Evolutionary conservation across 1,140 invertebrate genomes (phyloP).

Genomic region (Lepidurus apus): DNA sequence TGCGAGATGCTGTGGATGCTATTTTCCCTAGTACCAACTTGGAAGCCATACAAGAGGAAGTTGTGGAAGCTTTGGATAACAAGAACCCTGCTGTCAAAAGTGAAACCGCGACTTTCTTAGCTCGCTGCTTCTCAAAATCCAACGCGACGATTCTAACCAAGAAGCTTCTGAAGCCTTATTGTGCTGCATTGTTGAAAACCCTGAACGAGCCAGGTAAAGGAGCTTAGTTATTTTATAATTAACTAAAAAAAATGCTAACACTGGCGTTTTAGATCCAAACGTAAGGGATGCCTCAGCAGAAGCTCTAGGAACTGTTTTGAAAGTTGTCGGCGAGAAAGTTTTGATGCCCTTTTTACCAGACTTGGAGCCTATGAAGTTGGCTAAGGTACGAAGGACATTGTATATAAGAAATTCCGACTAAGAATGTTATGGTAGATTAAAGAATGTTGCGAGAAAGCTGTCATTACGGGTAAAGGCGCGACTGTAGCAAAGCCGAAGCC

Average conservation of each 20-base stretch:
- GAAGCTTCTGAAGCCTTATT: conserved; percentile 82
- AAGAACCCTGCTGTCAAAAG: conserved; percentile 93
- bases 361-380: conserved; percentile 84
- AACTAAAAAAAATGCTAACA: background rate
- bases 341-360: conserved; percentile 79
- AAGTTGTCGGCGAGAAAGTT: conserved; percentile 86
- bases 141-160: conserved; percentile 79
- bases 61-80: conserved; percentile 75
- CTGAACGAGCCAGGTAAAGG: conserved; percentile 64
- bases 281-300: conserved; percentile 81
- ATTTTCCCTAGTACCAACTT: conserved; percentile 73
- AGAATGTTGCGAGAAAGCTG: conserved; percentile 87
- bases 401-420: background rate
- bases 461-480: conserved; percentile 57
- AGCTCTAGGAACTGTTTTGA: conserved; percentile 89
- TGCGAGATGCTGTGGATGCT: conserved; percentile 89
- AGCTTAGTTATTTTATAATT: conserved; percentile 9
- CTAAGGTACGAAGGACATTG: conserved; percentile 58
- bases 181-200: conserved; percentile 72
- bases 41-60: conserved; percentile 81
- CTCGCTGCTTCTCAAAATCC: conserved; percentile 72
- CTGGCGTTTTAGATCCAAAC: conserved; percentile 57
- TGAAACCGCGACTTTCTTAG: conserved; percentile 83
- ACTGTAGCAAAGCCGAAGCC: conserved; percentile 51
- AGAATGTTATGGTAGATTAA: conserved; percentile 62